These are phyloP conservation scores for Macroglossus sobrinus DNA, from an alignment of 2,113 vertebrate genomes.

Conservation along the genomic window DNA sequence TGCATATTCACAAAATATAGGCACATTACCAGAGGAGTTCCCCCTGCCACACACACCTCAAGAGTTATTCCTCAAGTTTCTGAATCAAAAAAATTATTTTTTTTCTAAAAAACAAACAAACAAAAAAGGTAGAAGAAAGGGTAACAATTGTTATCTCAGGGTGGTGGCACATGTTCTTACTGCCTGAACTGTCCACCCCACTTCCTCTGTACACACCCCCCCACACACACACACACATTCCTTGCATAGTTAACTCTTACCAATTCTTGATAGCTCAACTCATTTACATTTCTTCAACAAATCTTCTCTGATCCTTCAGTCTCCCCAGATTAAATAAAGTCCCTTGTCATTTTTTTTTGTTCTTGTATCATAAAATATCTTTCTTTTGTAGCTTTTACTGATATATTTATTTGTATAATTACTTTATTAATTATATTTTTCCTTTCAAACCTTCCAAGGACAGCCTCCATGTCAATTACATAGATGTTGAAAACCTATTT, in stretches of 20 bases:
- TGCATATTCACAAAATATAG: neutral
- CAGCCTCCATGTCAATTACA: neutral
- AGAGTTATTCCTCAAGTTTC: neutral
- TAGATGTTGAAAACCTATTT: neutral
- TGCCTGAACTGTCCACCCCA: neutral
- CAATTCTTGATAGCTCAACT: neutral
- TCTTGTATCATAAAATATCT: neutral
- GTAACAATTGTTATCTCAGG: neutral
- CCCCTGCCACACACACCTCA: neutral
- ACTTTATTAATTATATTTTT: slow-evolving; percentile 22
- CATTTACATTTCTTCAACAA: neutral
- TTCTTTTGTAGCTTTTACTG: neutral
- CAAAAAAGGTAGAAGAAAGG: neutral
- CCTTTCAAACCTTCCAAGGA: neutral
- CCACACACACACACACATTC: neutral
- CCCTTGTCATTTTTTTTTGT: neutral
- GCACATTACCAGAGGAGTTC: neutral
- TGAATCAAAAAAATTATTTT: neutral
- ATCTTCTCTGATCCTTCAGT: neutral
- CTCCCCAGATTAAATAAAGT: neutral
- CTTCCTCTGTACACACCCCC: neutral
- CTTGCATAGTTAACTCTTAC: neutral
- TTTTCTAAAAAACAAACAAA: neutral
- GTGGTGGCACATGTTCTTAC: neutral
- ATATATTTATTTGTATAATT: neutral